Conservation (phyloP, 1,140 invertebrate species). For the Heliothis virescens region DNA sequence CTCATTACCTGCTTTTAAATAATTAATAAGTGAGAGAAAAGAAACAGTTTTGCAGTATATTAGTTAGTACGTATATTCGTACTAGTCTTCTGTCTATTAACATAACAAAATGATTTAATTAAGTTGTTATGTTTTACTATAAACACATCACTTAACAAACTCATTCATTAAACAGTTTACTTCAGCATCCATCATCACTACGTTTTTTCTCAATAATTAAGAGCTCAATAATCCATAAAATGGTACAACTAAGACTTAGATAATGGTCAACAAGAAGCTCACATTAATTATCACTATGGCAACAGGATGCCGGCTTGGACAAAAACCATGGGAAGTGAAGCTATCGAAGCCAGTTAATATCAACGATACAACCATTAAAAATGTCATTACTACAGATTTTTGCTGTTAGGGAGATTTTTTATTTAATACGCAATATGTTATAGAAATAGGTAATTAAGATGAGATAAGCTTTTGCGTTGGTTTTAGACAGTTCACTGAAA, state of each 20-base stretch:
- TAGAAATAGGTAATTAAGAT: too few species aligned
- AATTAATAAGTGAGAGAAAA: too few species aligned
- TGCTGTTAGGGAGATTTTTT: background rate
- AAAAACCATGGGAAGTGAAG: constrained; percentile 50
- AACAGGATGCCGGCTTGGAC: constrained; percentile 36
- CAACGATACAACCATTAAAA: constrained; percentile 4
- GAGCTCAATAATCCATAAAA: constrained; percentile 20
- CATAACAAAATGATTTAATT: too few species aligned
- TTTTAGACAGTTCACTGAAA: too few species aligned
- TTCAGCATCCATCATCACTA: background rate
- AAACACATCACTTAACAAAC: background rate
- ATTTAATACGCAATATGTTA: background rate
- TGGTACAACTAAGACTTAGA: constrained; percentile 5
- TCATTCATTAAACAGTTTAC: background rate
- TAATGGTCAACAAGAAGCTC: constrained; percentile 18
- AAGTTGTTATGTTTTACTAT: too few species aligned
- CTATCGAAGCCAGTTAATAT: constrained; percentile 34
- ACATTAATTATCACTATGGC: constrained; percentile 39
- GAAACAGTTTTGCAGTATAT: too few species aligned
- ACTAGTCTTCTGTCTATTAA: too few species aligned
- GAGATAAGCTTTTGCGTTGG: too few species aligned
- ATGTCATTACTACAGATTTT: background rate
- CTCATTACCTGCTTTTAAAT: too few species aligned
- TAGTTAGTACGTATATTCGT: too few species aligned
- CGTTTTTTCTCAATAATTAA: constrained; percentile 9